These are phyloP conservation scores for Machimus atricapillus DNA, from an alignment of 2,888 invertebrate species.

Conservation along the genomic window DNA sequence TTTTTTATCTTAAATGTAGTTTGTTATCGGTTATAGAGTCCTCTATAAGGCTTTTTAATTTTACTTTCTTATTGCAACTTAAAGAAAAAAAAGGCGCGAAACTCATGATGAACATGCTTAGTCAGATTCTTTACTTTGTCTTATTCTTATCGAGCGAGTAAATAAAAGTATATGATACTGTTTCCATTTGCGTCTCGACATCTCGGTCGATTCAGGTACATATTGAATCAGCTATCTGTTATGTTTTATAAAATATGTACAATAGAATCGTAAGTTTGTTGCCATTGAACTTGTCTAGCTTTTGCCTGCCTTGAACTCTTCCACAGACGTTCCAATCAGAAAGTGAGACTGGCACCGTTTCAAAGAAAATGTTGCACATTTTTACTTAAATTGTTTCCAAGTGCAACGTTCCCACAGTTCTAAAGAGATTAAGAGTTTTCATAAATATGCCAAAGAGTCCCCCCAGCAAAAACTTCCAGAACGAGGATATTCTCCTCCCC, in stretches of 20 bases:
- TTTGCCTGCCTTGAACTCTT: not conserved
- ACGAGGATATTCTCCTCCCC: not conserved
- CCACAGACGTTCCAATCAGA: not conserved
- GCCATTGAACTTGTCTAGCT: not conserved
- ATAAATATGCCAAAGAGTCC: not conserved
- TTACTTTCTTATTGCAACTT: no score
- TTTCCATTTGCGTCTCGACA: no score
- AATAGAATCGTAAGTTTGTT: not conserved
- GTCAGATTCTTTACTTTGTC: no score
- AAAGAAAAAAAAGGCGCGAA: no score
- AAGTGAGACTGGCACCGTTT: not conserved
- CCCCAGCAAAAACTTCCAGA: not conserved
- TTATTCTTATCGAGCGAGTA: no score
- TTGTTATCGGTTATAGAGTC: no score
- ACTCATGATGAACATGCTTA: no score
- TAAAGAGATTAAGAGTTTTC: not conserved
- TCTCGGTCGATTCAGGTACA: no score
- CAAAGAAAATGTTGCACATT: not conserved
- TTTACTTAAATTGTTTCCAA: not conserved
- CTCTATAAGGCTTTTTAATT: no score
- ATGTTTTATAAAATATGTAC: not conserved
- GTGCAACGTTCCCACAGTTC: not conserved
- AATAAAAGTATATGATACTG: no score
- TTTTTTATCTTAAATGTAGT: no score
- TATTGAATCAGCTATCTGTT: no score